Evolutionary conservation across 2,797 vertebrate genomes (phyloP).

Genomic region (Xerus rutilus): DNA sequence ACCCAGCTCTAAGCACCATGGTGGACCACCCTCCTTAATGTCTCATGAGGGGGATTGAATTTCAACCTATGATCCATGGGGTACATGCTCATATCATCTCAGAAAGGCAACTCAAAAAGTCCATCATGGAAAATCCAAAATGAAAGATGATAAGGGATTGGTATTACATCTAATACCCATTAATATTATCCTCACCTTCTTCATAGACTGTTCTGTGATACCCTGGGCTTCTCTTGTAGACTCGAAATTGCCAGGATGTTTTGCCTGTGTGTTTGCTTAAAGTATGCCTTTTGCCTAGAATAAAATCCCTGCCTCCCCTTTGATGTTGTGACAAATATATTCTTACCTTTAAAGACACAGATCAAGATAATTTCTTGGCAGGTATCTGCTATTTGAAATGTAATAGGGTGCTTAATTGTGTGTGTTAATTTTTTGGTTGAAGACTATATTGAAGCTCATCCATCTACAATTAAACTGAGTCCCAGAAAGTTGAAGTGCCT

Average conservation of each 20-base stretch:
- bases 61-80: not conserved
- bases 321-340: not conserved
- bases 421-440: not conserved
- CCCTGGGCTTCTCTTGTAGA: not conserved
- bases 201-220: not conserved
- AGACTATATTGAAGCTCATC: not conserved
- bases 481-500: not conserved
- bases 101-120: not conserved
- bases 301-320: not conserved
- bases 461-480: not conserved
- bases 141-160: not conserved
- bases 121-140: not conserved
- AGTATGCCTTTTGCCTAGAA: not conserved
- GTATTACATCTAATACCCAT: not conserved
- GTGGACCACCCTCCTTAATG: not conserved
- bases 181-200: not conserved
- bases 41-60: not conserved
- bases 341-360: not conserved
- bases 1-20: too few species aligned
- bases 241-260: not conserved
- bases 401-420: not conserved
- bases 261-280: not conserved
- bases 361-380: not conserved
- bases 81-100: not conserved
- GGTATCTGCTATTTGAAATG: not conserved